Evolutionary conservation across 2,888 invertebrate species (phyloP), one percentile per base, ranked within the genome.

Genomic region (Epirrhoe tristata): DNA sequence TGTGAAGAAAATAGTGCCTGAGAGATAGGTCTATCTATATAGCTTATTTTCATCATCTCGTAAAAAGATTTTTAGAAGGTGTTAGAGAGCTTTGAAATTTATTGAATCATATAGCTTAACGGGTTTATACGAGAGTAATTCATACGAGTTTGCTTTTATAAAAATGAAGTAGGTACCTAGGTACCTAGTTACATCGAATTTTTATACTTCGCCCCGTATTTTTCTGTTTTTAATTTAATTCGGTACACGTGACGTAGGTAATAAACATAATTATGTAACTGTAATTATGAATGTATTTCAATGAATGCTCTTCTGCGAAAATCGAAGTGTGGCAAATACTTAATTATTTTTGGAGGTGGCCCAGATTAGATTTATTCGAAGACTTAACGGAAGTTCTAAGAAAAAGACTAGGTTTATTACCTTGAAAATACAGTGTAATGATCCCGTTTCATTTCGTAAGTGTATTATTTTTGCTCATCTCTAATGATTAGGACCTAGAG

Each of bases 1-100:
- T 56, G 39, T 63, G 36, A 43, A 52, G 46, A 36, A 24, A 50
- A 55, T 57, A 63, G 62, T 46, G 17, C 8, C 51, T 46, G 14
- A 31, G 32, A 46, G 57, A 57, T 16, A 57, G 32, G n/a, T 31
- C 31, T 56, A 39, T 8, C 8, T 39, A 48, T 48, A 43, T 12
- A 43, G 12, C 39, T 48, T 48, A 16, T 48, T 48, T 16, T 48
- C 14, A 48, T 48, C 16, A 16, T 14, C 6, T 16, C 48, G 14
- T 48, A 16, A 48, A 48, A 48, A 48, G 14, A 16, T 48, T 16
- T 16, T 48, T 12, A 4, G 12, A 43, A 43, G 12, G 39, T 43
- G 8, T 1, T 36, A 39, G 4, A 39, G 39, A 43, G 39, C 39
- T 43, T 43, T 43, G 12, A 24, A 24, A 24, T 24, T 24, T 2